phyloP scores from a whole-genome alignment of 2,797 vertebrate species.

The Pogoniulus pusillus region DNA sequence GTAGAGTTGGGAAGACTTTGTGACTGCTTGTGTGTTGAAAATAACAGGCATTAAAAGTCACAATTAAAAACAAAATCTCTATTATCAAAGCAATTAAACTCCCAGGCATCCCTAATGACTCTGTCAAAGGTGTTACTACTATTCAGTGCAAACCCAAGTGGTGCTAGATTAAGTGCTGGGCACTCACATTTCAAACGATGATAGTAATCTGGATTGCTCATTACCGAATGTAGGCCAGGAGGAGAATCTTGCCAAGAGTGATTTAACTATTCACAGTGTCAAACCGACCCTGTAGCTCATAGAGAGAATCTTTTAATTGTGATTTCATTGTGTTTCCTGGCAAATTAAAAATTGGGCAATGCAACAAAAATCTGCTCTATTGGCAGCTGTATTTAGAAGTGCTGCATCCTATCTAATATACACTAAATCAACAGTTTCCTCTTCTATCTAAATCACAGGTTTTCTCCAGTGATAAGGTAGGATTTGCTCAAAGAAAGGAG shows the following conservation, averaged over 20 bases:
- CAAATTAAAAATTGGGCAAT: constrained; percentile 35
- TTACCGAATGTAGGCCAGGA: constrained; percentile 82
- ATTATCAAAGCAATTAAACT: constrained; percentile 59
- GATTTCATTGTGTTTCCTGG: constrained; percentile 42
- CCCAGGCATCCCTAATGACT: constrained; percentile 49
- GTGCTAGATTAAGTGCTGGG: constrained; percentile 74
- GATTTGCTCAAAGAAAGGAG: not conserved
- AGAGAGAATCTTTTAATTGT: constrained; percentile 38
- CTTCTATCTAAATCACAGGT: not conserved
- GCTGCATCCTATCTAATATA: not conserved
- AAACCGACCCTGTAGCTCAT: constrained; percentile 65
- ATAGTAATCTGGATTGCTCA: constrained; percentile 86
- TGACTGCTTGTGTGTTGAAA: constrained; percentile 46
- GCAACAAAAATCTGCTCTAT: not conserved
- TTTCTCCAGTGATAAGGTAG: not conserved
- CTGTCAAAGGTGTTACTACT: constrained; percentile 62
- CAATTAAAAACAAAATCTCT: constrained; percentile 47
- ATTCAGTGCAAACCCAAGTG: constrained; percentile 73
- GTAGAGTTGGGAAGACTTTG: not conserved
- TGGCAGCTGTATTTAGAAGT: not conserved
- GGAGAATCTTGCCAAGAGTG: constrained; percentile 74
- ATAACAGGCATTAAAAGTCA: constrained; percentile 22
- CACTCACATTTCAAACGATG: constrained; percentile 82
- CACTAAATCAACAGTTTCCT: not conserved
- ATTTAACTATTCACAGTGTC: constrained; percentile 80